Conservation (phyloP, 2,113 vertebrate species). For the Ictidomys tridecemlineatus region DNA sequence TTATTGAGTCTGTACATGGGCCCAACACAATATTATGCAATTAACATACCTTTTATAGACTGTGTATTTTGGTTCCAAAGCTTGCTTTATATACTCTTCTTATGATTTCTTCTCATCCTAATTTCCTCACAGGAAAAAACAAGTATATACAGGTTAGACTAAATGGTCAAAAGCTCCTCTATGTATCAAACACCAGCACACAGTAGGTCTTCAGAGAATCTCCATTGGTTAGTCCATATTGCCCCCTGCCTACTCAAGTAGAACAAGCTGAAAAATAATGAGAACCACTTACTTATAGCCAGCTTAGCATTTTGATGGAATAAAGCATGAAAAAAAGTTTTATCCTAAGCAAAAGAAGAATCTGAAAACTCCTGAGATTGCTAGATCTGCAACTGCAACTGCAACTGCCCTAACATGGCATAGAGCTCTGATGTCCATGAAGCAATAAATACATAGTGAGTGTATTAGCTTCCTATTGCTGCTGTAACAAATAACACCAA, state of each 20-base stretch:
- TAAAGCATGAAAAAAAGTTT: neutral
- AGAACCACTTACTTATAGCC: neutral
- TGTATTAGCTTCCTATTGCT: neutral
- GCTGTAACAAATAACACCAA: neutral
- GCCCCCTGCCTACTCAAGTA: neutral
- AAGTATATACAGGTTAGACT: neutral
- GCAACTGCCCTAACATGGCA: neutral
- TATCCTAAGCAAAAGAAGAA: constrained; percentile 1
- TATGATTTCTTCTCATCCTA: neutral
- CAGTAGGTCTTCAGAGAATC: neutral
- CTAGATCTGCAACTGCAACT: neutral
- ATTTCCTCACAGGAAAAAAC: neutral
- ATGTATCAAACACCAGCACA: neutral
- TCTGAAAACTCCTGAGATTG: neutral
- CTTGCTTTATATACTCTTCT: constrained; percentile 40
- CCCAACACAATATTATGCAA: neutral
- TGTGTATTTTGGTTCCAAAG: constrained; percentile 33
- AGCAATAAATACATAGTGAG: neutral
- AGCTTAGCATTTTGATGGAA: neutral
- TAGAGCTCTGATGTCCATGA: neutral
- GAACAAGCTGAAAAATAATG: neutral
- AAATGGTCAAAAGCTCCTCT: neutral
- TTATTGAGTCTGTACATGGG: neutral
- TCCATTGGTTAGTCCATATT: neutral
- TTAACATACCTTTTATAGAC: constrained; percentile 11